A percentile compares a stretch with the other conserved stretches of the same genome.
phyloP scores from a whole-genome alignment of 1,140 invertebrate genomes.

The Drosophila insularis region DNA sequence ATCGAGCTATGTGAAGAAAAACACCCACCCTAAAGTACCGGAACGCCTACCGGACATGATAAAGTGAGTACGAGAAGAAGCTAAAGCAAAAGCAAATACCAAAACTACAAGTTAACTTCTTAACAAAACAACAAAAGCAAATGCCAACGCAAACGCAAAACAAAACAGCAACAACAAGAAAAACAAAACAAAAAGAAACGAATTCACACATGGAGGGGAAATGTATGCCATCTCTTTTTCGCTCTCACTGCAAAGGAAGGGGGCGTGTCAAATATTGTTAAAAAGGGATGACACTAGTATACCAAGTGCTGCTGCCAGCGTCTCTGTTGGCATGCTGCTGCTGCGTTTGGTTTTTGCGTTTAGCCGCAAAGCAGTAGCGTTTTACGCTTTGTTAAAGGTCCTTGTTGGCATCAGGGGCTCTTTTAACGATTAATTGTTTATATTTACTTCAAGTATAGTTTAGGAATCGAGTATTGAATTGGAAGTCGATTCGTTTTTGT shows the following conservation, averaged over 20 bases:
- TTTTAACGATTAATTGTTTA: background rate
- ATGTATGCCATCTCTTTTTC: conserved; percentile 18
- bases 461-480: too few relatives aligned
- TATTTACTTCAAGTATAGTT: background rate
- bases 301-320: conserved; percentile 13
- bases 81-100: conserved; percentile 35
- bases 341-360: conserved; percentile 8
- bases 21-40: conserved; percentile 79
- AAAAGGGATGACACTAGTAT: conserved; percentile 17
- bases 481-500: too few relatives aligned
- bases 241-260: background rate
- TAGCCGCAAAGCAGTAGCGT: conserved; percentile 23
- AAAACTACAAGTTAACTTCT: conserved; percentile 23
- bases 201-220: background rate
- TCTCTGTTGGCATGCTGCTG: conserved; percentile 2
- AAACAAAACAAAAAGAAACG: background rate
- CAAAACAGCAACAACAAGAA: background rate
- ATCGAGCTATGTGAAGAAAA: conserved; percentile 75
- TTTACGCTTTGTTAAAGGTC: background rate
- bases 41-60: conserved; percentile 82
- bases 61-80: conserved; percentile 76
- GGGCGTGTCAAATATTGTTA: conserved; percentile 39
- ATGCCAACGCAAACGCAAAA: conserved; percentile 3
- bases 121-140: conserved; percentile 8
- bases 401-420: background rate